A percentile compares a stretch with the other conserved stretches of the same genome.
Conservation (phyloP, 2,113 vertebrate genomes). For the Channa argus region DNA sequence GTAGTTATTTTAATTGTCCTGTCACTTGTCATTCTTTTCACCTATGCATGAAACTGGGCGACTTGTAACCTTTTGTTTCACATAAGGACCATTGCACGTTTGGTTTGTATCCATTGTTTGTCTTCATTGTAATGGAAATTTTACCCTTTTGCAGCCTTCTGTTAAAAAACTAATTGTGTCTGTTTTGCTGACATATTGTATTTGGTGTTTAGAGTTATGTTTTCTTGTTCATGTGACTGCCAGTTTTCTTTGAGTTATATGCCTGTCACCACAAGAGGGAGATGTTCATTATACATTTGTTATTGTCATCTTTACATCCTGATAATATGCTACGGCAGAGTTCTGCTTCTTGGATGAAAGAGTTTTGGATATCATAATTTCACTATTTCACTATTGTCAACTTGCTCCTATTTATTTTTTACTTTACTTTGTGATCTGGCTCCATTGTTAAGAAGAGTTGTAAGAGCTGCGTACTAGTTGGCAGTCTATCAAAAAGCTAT, state of each 20-base stretch:
- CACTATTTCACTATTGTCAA: not conserved
- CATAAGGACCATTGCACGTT: constrained; percentile 21
- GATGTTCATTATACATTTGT: constrained; percentile 10
- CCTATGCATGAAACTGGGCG: constrained; percentile 17
- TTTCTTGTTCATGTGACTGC: not conserved
- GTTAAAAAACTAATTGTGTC: too few species aligned
- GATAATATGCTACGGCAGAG: not conserved
- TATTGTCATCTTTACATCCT: not conserved
- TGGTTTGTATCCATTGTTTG: not conserved
- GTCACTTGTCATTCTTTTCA: not conserved
- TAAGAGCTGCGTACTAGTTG: not conserved
- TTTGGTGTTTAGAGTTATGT: not conserved
- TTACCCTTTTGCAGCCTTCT: not conserved
- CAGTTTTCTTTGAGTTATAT: constrained; percentile 12
- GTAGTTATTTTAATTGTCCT: constrained; percentile 51
- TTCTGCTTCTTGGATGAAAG: not conserved
- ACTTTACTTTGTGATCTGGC: not conserved
- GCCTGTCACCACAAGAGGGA: constrained; percentile 48
- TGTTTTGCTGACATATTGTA: not conserved
- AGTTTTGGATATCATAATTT: not conserved
- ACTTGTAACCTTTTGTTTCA: not conserved
- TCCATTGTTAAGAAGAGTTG: not conserved
- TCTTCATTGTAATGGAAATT: not conserved
- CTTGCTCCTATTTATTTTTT: not conserved
- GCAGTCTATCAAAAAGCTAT: not conserved